Evolutionary conservation across 2,113 vertebrate genomes (phyloP), one percentile per base, ranked within the genome.

Genomic region (Heterotis niloticus): DNA sequence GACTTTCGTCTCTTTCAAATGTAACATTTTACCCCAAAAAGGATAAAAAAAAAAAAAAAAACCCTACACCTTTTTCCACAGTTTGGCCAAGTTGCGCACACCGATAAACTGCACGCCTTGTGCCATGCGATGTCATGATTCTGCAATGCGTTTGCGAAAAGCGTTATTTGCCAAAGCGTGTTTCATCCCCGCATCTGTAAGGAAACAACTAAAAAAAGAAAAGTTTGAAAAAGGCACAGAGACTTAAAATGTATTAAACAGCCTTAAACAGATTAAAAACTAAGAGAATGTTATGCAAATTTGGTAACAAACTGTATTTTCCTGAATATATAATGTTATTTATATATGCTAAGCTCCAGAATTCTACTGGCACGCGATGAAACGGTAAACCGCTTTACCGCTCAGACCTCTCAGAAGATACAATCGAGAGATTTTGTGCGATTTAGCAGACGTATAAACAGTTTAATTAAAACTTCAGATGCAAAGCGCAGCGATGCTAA

Each of bases 341-440:
- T 71, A 66, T 57, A 54, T 54, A 52, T 66, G 23, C 65, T 29
- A 20, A 18, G 44, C 67, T 51, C 18, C 13, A 28, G 62, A 64
- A 64, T 70, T 64, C 66, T 24, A 65, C 74, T 75, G 74, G 75
- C 75, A 71, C 29, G 1, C 34, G 77, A 78, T 78, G 26, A 70
- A 60, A 78, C 56, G 14, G 57, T 69, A 81, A 77, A 76, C 75
- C 54, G 67, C 79, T 75, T n/a, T 75, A 76, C 57, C 24, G 28
- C 57, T 77, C 23, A 60, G 62, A 64, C 57, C 24, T 23, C 67
- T 77, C 74, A 65, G 79, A 77, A 81, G 79, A 81, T 64, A 52
- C 62, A 64, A 81, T 75, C 79, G 28, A 13, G 44, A 70, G 74
- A 81, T 81, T 56, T 65, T 34, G 18, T 18, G 11, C 44, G 16